phyloP scores from a whole-genome alignment of 2,113 vertebrate genomes.

The Chaetura pelagica region DNA sequence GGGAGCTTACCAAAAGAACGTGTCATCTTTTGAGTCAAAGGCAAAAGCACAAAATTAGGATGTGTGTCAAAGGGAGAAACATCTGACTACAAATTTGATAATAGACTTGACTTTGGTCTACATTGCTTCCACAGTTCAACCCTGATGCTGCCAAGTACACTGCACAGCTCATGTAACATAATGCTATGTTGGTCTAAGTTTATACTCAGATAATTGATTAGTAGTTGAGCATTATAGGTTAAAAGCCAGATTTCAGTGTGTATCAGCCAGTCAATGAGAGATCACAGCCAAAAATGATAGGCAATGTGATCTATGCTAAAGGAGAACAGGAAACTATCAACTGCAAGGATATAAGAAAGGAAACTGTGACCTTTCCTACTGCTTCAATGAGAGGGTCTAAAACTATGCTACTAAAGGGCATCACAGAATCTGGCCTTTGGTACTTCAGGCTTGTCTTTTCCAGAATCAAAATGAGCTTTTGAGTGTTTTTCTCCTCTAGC shows the following conservation, averaged over 20 bases:
- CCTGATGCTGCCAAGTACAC: not conserved
- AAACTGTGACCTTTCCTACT: slow-evolving; percentile 7
- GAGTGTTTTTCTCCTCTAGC: not conserved
- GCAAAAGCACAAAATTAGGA: not conserved
- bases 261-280: not conserved
- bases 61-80: not conserved
- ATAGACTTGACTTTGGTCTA: slow-evolving; percentile 19
- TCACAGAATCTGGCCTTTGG: not conserved
- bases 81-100: not conserved
- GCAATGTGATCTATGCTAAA: not conserved
- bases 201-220: slow-evolving; percentile 10
- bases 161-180: not conserved
- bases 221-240: not conserved
- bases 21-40: not conserved
- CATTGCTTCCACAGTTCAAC: not conserved
- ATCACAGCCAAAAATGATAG: not conserved
- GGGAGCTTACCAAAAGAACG: not conserved
- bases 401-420: not conserved
- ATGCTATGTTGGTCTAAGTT: slow-evolving; percentile 4
- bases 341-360: not conserved
- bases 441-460: not conserved
- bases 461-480: not conserved
- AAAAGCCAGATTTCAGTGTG: slow-evolving; percentile 21
- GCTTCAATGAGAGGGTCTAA: not conserved
- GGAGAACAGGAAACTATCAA: slow-evolving; percentile 25